phyloP scores from a whole-genome alignment of 2,113 vertebrate genomes.

The Sminthopsis crassicaudata region DNA sequence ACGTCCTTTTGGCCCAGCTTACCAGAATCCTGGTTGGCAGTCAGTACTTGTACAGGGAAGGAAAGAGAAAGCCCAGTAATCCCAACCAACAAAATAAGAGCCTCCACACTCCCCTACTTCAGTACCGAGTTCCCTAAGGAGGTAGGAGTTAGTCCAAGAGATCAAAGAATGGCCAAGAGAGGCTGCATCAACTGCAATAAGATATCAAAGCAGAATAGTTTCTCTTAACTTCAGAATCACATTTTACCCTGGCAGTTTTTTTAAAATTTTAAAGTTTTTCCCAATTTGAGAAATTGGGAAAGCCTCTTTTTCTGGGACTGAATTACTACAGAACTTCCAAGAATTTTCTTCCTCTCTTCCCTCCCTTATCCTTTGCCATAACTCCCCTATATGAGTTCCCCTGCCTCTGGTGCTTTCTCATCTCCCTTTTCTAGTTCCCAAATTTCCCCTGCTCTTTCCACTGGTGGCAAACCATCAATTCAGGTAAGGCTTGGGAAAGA shows the following conservation, averaged over 20 bases:
- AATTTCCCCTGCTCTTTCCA: constrained; percentile 12
- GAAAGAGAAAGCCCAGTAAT: neutral
- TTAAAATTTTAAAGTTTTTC: no score
- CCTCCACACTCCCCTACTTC: constrained; percentile 6
- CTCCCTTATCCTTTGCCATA: constrained; percentile 47
- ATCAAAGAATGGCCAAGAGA: neutral
- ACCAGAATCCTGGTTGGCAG: neutral
- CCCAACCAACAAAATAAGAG: neutral
- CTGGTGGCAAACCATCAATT: constrained; percentile 10
- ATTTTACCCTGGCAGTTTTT: constrained; percentile 53
- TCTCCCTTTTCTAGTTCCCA: constrained; percentile 32
- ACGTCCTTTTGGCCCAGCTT: neutral
- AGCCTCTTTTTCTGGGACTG: constrained; percentile 39
- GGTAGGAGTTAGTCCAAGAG: neutral
- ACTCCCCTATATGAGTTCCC: neutral
- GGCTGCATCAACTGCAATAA: constrained; percentile 46
- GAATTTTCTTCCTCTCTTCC: constrained; percentile 38
- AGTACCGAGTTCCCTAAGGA: neutral
- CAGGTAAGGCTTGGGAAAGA: neutral
- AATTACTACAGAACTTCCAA: constrained; percentile 57
- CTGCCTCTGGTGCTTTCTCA: neutral
- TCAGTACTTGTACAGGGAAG: neutral
- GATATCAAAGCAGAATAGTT: constrained; percentile 49
- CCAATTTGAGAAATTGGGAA: constrained; percentile 59
- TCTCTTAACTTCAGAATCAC: constrained; percentile 22